These are phyloP conservation scores for Holothuria leucospilota DNA, from an alignment of 53 echinoderm and acorn worm genomes.

Conservation along the genomic window DNA sequence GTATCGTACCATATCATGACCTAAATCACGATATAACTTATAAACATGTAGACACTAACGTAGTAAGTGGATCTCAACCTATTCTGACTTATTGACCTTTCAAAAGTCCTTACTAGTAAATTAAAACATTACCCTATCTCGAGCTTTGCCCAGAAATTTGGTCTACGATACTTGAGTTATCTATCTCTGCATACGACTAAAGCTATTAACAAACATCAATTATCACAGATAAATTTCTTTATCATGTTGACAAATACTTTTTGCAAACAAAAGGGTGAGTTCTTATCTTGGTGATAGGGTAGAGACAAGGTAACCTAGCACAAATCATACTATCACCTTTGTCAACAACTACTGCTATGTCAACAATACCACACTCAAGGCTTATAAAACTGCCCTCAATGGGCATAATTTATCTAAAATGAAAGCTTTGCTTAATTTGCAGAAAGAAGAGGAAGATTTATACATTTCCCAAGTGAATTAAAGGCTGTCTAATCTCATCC, in stretches of 20 bases:
- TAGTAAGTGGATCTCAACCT: too few relatives aligned
- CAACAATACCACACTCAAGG: too few relatives aligned
- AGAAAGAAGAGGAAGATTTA: too few relatives aligned
- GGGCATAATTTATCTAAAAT: too few relatives aligned
- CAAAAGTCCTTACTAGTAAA: constrained; percentile 3
- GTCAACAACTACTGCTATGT: too few relatives aligned
- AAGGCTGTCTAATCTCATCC: too few relatives aligned
- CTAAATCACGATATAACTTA: too few relatives aligned
- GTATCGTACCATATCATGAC: too few relatives aligned
- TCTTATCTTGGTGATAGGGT: constrained; percentile 26
- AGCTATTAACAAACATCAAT: constrained; percentile 26
- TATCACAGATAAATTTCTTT: constrained; percentile 32
- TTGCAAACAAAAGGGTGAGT: constrained; percentile 11
- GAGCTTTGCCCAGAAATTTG: not conserved
- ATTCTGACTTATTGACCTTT: constrained; percentile 27
- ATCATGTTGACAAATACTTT: constrained; percentile 38
- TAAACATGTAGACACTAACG: too few relatives aligned
- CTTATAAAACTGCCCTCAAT: too few relatives aligned
- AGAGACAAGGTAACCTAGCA: constrained; percentile 43
- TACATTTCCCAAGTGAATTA: too few relatives aligned
- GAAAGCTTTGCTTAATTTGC: too few relatives aligned
- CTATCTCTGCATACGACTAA: not conserved
- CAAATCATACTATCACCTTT: not conserved
- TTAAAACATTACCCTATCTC: constrained; percentile 23
- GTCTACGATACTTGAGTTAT: constrained; percentile 13